A percentile compares a stretch with the other conserved stretches of the same genome.
These are phyloP conservation scores for Silurus meridionalis DNA, from an alignment of 2,113 vertebrate genomes.

Conservation along the genomic window DNA sequence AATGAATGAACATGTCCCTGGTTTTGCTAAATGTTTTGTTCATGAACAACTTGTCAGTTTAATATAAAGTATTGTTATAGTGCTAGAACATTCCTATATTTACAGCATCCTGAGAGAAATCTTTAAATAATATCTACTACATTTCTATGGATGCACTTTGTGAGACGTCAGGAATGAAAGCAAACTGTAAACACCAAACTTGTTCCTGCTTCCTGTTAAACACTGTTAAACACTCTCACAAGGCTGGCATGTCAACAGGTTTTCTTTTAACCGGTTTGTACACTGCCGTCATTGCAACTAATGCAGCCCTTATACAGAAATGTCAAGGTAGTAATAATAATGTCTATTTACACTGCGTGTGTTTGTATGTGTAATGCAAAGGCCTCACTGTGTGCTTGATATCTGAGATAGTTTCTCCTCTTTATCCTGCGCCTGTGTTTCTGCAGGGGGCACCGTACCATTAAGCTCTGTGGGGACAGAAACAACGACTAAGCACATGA, in stretches of 20 bases:
- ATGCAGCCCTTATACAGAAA: not conserved
- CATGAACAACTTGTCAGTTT: not conserved
- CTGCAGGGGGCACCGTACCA: slow-evolving; percentile 38
- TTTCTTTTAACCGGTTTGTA: slow-evolving; percentile 11
- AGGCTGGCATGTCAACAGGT: slow-evolving; percentile 1
- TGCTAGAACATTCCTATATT: not conserved
- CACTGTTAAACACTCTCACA: not conserved
- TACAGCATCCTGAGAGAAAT: not conserved
- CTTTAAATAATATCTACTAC: not conserved
- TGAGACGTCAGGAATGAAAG: not conserved
- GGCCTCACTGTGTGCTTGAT: slow-evolving; percentile 66
- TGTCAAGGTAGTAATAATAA: not conserved
- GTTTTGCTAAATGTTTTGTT: not conserved
- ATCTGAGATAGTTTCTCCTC: slow-evolving; percentile 55
- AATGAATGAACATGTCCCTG: not conserved
- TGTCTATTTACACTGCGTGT: not conserved
- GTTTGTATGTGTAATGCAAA: not conserved
- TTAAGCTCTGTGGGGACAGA: slow-evolving; percentile 42
- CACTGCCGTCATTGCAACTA: not conserved
- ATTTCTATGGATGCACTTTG: not conserved
- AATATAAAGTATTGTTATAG: not conserved
- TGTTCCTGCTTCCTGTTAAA: slow-evolving; percentile 6
- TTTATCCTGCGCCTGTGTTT: slow-evolving; percentile 44
- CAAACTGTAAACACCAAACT: not conserved
- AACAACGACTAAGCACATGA: not conserved